phyloP scores from a whole-genome alignment of 2,113 vertebrate species.

The Xenopus borealis region DNA sequence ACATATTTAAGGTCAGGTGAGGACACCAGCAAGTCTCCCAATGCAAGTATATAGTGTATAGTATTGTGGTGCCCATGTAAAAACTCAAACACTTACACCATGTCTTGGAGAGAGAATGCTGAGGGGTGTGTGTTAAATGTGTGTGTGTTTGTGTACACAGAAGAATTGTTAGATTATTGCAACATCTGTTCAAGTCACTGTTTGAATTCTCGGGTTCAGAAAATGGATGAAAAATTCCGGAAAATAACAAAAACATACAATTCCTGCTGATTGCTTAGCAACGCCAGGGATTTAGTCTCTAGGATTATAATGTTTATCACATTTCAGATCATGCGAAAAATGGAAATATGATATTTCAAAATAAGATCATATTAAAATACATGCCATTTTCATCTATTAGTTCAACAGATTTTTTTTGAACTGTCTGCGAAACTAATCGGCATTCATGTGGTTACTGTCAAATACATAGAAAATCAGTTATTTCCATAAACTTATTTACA shows the following conservation, averaged over 20 bases:
- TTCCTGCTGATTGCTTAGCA: conserved; percentile 40
- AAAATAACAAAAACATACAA: conserved; percentile 25
- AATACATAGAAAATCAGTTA: neutral
- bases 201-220: conserved; percentile 20
- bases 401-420: neutral
- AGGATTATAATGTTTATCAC: conserved; percentile 38
- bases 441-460: neutral
- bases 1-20: no score
- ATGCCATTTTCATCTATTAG: conserved; percentile 8
- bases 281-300: conserved; percentile 26
- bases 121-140: neutral
- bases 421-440: neutral
- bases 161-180: conserved; percentile 27
- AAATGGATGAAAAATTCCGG: conserved; percentile 26
- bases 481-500: no score
- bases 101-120: neutral
- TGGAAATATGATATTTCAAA: conserved; percentile 26
- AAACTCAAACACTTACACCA: no score
- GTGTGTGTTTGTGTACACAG: neutral
- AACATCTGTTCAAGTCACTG: conserved; percentile 35
- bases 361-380: conserved; percentile 11
- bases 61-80: no score
- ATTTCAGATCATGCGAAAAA: conserved; percentile 31
- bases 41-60: no score
- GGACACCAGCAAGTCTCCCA: no score